Base-by-base conservation (phyloP, 2,113 vertebrate genomes). In the Daubentonia madagascariensis region DNA sequence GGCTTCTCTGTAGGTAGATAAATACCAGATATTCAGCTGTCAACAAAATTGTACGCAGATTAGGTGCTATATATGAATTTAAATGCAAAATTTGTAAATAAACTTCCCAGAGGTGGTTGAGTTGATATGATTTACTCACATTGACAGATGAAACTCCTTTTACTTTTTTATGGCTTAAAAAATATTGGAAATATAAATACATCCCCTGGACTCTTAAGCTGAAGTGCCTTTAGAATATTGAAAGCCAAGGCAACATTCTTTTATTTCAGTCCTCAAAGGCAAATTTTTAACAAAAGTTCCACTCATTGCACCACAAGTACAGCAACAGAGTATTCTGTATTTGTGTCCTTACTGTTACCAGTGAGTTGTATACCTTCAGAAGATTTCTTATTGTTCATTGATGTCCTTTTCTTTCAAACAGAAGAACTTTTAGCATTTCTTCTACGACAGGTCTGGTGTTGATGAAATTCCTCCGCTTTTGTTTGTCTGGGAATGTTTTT, bases 41-140 rank as follows among this genome's bases (percentile, higher is more conserved):
- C 97, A 95, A 98, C 59, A 97, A 92, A 97, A 93, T 89, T 97
- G 73, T 75, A 91, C 94, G 89, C 59, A 95, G 48, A 96, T 93
- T 84, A 96, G 30, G 20, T 68, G 48, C 72, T 93, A 89, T 96
- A 89, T 97, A 57, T 89, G 76, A 89, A 94, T 94, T 94, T 89
- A 94, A 95, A 95, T 95, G 75, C 63, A 97, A 93, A 89, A 94
- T 85, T 65, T 88, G 54, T 95, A 97, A 93, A 96, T 91, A 76
- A 75, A 93, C 76, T 96, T 91, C 28, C 72, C 96, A 50, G 88
- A 96, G 35, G n/a, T 91, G 73, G 78, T 94, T 96, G 79, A 89
- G n/a, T 93, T 93, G 61, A 85, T 93, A 96, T 94, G 89, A 97
- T 91, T 95, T 95, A 91, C 40, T 91, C 48, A 73, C 23, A 92